Evolutionary conservation across 2,797 vertebrate species (phyloP).

Genomic region (Argentina silus): DNA sequence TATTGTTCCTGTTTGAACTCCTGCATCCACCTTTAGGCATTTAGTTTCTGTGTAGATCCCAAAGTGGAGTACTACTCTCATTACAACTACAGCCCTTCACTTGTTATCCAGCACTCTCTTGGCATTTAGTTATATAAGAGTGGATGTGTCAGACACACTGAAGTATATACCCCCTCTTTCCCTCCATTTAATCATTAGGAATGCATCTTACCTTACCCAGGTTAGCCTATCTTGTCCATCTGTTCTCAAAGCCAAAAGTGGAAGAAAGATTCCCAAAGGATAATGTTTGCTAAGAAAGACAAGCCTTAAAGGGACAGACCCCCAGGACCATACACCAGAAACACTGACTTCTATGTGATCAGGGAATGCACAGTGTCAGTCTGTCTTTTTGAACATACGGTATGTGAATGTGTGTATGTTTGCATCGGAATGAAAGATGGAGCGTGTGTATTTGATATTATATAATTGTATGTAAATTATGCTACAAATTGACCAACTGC

Average conservation of each 20-base stretch:
- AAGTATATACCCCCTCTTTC: constrained; percentile 14
- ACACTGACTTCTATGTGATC: constrained; percentile 24
- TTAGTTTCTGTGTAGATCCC: background rate
- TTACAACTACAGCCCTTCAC: constrained; percentile 17
- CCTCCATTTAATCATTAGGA: constrained; percentile 17
- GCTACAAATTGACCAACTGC: constrained; percentile 58
- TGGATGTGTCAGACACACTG: constrained; percentile 17
- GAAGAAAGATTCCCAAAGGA: constrained; percentile 17
- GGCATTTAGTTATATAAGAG: constrained; percentile 36
- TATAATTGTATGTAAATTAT: constrained; percentile 63
- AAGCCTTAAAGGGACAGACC: constrained; percentile 19
- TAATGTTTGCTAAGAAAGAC: constrained; percentile 30
- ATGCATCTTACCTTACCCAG: constrained; percentile 9
- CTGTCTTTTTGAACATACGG: constrained; percentile 33
- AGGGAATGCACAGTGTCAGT: constrained; percentile 25
- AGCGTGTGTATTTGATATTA: constrained; percentile 54
- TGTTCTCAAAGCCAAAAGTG: constrained; percentile 19
- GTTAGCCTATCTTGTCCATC: constrained; percentile 19
- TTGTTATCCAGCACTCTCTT: constrained; percentile 23
- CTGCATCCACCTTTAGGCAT: constrained; percentile 37
- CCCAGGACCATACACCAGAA: constrained; percentile 18
- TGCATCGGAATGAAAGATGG: constrained; percentile 37
- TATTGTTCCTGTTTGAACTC: constrained; percentile 6
- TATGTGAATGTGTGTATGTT: constrained; percentile 49
- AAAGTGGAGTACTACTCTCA: constrained; percentile 2